Percentiles rank a stretch among this genome's conserved stretches.
Evolutionary conservation across 2,113 vertebrate genomes (phyloP).

Genomic region (Agapornis roseicollis): DNA sequence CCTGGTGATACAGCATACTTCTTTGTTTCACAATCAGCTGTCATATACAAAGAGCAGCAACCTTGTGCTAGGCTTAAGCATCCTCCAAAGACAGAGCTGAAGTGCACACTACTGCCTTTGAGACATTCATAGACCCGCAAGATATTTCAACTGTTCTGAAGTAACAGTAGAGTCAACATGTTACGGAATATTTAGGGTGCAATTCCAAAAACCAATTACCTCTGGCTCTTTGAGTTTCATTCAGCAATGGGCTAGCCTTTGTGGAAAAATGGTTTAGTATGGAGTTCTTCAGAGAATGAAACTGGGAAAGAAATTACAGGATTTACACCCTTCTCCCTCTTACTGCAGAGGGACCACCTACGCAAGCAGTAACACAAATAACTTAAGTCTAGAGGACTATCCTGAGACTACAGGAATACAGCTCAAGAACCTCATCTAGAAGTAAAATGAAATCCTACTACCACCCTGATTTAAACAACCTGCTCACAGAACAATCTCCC

Average conservation of each 20-base stretch:
- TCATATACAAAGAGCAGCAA: background rate
- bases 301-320: background rate
- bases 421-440: background rate
- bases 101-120: fast-evolving
- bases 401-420: background rate
- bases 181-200: background rate
- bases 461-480: background rate
- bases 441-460: background rate
- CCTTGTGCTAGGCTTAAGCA: background rate
- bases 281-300: background rate
- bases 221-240: background rate
- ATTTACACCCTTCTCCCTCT: background rate
- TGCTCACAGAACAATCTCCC: background rate
- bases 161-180: background rate
- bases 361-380: background rate
- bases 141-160: background rate
- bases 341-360: background rate
- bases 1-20: background rate
- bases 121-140: background rate
- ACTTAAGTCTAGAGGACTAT: background rate
- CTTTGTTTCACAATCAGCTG: background rate
- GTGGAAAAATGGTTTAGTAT: background rate
- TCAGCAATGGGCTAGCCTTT: background rate
- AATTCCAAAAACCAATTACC: background rate
- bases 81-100: background rate